phyloP scores from a whole-genome alignment of 2,113 vertebrate species.

The Neotragus moschatus region DNA sequence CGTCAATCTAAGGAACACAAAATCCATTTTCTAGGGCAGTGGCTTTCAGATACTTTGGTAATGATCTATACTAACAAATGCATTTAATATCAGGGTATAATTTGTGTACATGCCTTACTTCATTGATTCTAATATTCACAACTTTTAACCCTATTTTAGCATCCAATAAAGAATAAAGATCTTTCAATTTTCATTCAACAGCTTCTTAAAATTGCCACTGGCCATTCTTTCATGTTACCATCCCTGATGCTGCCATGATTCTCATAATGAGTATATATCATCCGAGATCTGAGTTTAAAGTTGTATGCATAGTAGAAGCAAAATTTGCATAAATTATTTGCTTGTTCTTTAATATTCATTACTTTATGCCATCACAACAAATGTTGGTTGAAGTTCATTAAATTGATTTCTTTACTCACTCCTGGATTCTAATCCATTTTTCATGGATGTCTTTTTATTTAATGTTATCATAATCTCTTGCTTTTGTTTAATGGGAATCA shows the following conservation, averaged over 20 bases:
- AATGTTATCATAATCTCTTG: background rate
- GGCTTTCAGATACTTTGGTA: background rate
- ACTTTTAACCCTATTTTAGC: background rate
- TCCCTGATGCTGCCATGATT: background rate
- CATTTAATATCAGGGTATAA: background rate
- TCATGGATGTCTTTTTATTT: background rate
- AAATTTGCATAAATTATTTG: background rate
- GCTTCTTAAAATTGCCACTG: background rate
- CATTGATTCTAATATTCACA: background rate
- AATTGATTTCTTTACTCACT: background rate
- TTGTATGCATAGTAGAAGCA: background rate
- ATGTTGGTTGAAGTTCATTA: background rate
- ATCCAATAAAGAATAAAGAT: background rate
- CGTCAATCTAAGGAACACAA: background rate
- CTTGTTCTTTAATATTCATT: background rate
- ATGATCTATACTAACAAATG: background rate
- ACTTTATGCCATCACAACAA: background rate
- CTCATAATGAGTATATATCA: background rate
- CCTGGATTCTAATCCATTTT: background rate
- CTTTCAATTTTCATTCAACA: background rate
- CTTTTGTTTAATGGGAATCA: background rate
- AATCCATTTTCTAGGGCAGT: background rate
- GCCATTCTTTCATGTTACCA: background rate
- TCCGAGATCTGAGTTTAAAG: background rate
- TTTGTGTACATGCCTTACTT: background rate